A percentile compares a stretch with the other conserved stretches of the same genome.
Conservation (phyloP, 2,113 vertebrate species). For the Fregetta grallaria region DNA sequence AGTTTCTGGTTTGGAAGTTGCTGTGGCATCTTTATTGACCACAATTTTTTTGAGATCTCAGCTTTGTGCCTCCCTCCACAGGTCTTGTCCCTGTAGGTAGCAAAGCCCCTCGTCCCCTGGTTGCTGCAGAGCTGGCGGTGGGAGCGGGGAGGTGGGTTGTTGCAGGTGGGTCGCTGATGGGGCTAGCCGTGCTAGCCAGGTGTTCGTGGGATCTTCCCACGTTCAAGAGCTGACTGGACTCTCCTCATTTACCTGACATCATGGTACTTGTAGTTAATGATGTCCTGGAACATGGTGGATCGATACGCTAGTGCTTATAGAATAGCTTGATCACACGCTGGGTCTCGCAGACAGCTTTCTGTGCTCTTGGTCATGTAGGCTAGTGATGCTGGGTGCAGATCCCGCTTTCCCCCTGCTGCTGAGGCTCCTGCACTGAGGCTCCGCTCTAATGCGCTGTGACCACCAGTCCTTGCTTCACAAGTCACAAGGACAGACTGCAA, state of each 20-base stretch:
- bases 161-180: not conserved
- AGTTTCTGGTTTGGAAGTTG: not conserved
- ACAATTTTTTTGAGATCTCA: fast-evolving
- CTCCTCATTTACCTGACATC: fast-evolving
- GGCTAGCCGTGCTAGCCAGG: fast-evolving
- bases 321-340: fast-evolving
- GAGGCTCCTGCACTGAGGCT: not conserved
- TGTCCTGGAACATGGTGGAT: not conserved
- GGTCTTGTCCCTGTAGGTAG: not conserved
- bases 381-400: not conserved
- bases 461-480: not conserved
- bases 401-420: not conserved
- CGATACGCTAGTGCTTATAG: fast-evolving
- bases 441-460: fast-evolving
- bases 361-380: fast-evolving
- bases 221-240: not conserved
- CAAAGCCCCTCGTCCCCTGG: fast-evolving
- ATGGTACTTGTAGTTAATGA: too few relatives aligned
- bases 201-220: fast-evolving
- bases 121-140: fast-evolving
- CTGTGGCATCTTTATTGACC: not conserved
- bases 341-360: not conserved
- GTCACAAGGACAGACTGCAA: too few relatives aligned
- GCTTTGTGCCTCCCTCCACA: not conserved
- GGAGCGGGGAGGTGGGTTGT: not conserved